Evolutionary conservation across 2,888 invertebrate species (phyloP), one percentile per base, ranked within the genome.

Genomic region (Eupithecia inturbata): DNA sequence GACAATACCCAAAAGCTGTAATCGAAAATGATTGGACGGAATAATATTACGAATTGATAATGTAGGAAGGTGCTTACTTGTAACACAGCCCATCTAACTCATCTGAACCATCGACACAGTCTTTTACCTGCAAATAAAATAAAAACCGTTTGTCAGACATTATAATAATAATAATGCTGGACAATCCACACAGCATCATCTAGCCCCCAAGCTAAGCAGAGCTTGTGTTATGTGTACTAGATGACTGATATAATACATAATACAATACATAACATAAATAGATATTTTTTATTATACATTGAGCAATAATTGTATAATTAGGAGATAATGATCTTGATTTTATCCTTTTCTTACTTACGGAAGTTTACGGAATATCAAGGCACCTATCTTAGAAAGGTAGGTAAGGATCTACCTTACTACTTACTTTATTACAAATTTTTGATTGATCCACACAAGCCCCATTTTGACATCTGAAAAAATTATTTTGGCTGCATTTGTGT

Each of bases 91-190:
- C 72, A 53, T 63, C 68, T n/a, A 39, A n/a, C 62, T 72, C 72
- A 68, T 72, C 72, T 14, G 72, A 62, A 28, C 72, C 72, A 49
- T 72, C 72, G 7, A 63, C 45, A 22, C 72, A 72, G 63, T 72
- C 68, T n/a, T 49, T 36, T 28, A 49, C 68, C 72, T 72, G 53
- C 19, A 67, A 62, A 62, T 62, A 12, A 14, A 57, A 57, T 57
- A 26, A 57, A 53, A 57, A n/a, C n/a, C n/a, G n/a, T n/a, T n/a
- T n/a, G n/a, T n/a, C n/a, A n/a, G n/a, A n/a, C n/a, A n/a, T n/a
- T n/a, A n/a, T n/a, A n/a, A n/a, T n/a, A n/a, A n/a, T n/a, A n/a
- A n/a, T n/a, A n/a, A n/a, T n/a, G n/a, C n/a, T n/a, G n/a, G n/a
- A n/a, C n/a, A n/a, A n/a, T n/a, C n/a, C n/a, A n/a, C n/a, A n/a